Base-by-base conservation (phyloP, 1,140 invertebrate genomes). In the Bemisia tabaci region DNA sequence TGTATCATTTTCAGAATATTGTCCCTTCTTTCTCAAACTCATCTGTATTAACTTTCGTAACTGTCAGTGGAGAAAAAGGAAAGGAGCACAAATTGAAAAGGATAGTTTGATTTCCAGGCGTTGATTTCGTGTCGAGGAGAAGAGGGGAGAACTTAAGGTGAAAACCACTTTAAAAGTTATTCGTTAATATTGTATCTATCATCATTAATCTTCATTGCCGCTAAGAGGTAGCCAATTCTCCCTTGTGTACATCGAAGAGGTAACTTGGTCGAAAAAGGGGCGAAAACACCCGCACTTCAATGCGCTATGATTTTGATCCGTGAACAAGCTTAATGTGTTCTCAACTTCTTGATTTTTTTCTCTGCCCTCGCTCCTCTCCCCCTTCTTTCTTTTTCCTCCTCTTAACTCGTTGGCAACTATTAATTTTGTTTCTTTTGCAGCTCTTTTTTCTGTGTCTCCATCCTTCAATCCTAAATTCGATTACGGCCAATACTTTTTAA, bases 181-280 rank as follows among this genome's bases (percentile, higher is more conserved):
- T 63, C 62, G 25, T 63, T 63, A n/a, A 63, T 25, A 33, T 33
- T 63, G 25, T 22, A 33, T 63, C 33, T 63, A 26, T 63, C 62
- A 63, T 63, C 33, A 26, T n/a, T 25, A 63, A 33, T 63, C 62
- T 26, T 63, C 12, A 25, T 63, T 48, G 33, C 33, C 33, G 5
- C 33, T 48, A 48, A 48, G 17, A 48, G 33, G 33, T 48, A 48
- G 33, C 33, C 17, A 48, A 17, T 48, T 48, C 17, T 48, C 33
- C 33, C 33, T 17, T 5, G 33, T 17, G 33, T 48, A n/a, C n/a
- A 48, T 48, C 17, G 33, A 48, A 48, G 33, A 48, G 33, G 33
- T 25, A 25, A n/a, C 25, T 25, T 24, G 17, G 33, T 48, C 5
- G 5, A 48, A 48, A 17, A 17, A 17, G 17, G 33, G 33, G 33